Evolutionary conservation across 2,888 invertebrate species (phyloP).

Genomic region (Tanypteryx hageni): DNA sequence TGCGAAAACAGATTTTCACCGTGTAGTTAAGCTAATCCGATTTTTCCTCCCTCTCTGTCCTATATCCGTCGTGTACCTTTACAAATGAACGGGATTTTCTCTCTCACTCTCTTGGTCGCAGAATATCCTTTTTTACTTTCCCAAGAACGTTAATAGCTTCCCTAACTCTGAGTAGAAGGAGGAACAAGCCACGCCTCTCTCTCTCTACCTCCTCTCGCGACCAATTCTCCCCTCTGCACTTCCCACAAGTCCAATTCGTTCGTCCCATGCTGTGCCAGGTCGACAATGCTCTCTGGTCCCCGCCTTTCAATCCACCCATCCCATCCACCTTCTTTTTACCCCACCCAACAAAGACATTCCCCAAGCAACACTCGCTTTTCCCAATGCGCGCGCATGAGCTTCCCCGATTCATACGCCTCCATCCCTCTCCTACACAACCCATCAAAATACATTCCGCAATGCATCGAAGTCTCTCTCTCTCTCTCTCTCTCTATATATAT

Average conservation of each 20-base stretch:
- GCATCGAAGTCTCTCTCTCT: slow-evolving; percentile 20
- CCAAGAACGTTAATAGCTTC: slow-evolving; percentile 4
- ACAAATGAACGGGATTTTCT: not conserved
- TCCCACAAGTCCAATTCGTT: slow-evolving; percentile 32
- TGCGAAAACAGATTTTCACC: no score
- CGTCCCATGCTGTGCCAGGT: slow-evolving; percentile 63
- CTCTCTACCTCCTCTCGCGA: not conserved
- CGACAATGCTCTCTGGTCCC: slow-evolving; percentile 13
- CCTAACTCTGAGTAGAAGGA: not conserved
- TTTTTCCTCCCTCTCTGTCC: no score
- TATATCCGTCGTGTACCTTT: not conserved
- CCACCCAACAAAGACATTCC: slow-evolving; percentile 35
- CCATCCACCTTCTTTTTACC: not conserved
- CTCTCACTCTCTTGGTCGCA: not conserved
- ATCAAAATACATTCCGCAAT: slow-evolving; percentile 36
- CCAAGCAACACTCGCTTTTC: slow-evolving; percentile 41
- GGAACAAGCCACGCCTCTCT: slow-evolving; percentile 37
- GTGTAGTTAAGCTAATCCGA: no score
- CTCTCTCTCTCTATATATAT: no score
- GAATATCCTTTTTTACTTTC: not conserved
- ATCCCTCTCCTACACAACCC: not conserved
- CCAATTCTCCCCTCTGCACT: not conserved
- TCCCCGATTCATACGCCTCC: not conserved
- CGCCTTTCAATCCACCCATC: not conserved
- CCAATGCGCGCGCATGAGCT: slow-evolving; percentile 57